Evolutionary conservation across 2,113 vertebrate species (phyloP).

Genomic region (Helogale parvula): DNA sequence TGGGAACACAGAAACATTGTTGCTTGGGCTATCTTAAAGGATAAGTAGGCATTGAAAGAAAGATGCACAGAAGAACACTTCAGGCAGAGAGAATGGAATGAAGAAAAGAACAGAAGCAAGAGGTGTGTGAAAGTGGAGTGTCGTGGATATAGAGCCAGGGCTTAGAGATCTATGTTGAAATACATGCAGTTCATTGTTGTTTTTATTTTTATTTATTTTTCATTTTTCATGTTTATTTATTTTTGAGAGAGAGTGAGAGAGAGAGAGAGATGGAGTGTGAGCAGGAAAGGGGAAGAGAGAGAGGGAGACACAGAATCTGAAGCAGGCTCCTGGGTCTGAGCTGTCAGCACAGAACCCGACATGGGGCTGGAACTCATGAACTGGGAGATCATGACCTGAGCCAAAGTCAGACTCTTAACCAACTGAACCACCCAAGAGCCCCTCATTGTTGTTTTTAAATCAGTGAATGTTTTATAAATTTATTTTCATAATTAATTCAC

Average conservation of each 20-base stretch:
- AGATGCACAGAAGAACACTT: neutral
- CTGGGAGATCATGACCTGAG: too few relatives aligned
- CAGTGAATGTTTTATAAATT: constrained; percentile 2
- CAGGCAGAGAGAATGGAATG: neutral
- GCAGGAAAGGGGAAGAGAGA: too few relatives aligned
- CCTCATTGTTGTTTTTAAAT: neutral
- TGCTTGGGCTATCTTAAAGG: neutral
- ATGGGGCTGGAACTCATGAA: too few relatives aligned
- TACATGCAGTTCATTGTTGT: neutral
- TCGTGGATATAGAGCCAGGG: neutral
- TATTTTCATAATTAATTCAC: neutral
- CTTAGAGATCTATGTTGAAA: neutral
- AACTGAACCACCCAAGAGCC: too few relatives aligned
- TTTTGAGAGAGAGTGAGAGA: too few relatives aligned
- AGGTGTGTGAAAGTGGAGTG: neutral
- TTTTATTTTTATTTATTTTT: neutral
- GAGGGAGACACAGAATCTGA: too few relatives aligned
- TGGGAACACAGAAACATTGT: neutral
- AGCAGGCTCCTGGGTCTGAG: too few relatives aligned
- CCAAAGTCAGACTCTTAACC: too few relatives aligned
- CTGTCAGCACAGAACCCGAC: too few relatives aligned
- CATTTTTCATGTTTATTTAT: too few relatives aligned
- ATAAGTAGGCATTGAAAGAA: neutral
- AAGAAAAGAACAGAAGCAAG: constrained; percentile 14
- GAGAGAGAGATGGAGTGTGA: too few relatives aligned